Conservation (phyloP, 2,888 invertebrate species). For the Hirtodrosophila cameraria region DNA sequence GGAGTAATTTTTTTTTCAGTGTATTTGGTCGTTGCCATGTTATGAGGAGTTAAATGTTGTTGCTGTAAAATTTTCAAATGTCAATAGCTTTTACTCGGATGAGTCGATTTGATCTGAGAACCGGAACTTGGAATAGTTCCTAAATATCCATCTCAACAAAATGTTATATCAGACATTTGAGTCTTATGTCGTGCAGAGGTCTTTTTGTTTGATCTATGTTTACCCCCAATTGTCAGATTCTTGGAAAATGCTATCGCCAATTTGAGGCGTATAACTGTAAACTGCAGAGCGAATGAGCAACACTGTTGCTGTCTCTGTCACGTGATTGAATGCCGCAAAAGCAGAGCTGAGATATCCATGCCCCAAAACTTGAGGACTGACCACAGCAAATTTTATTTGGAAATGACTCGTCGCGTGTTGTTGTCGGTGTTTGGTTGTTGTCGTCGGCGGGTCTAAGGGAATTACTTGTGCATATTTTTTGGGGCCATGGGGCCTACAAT, state of each 20-base stretch:
- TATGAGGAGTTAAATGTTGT: too few species aligned
- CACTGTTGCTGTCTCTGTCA: conserved; percentile 39
- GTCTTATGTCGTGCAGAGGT: too few species aligned
- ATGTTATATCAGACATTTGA: too few species aligned
- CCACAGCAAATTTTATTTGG: conserved; percentile 70
- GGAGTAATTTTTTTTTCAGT: too few species aligned
- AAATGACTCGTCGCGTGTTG: conserved; percentile 55
- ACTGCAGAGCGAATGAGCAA: conserved; percentile 24
- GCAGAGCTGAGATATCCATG: not conserved
- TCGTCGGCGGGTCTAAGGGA: conserved; percentile 41
- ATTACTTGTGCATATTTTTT: conserved; percentile 41
- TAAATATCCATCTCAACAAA: too few species aligned
- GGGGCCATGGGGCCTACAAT: conserved; percentile 67
- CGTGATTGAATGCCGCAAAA: conserved; percentile 53
- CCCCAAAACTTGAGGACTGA: conserved; percentile 49
- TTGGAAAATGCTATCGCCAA: conserved; percentile 2
- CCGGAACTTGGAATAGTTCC: too few species aligned
- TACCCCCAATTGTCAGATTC: not conserved
- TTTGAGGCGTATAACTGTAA: conserved; percentile 43
- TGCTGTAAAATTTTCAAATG: too few species aligned
- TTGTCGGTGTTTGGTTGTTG: conserved; percentile 7
- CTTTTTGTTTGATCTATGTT: too few species aligned
- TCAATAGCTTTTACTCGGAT: too few species aligned
- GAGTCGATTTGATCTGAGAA: too few species aligned
- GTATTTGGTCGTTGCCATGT: too few species aligned